These are phyloP conservation scores for Melanaphis sacchari DNA, from an alignment of 1,140 invertebrate species.

Conservation along the genomic window DNA sequence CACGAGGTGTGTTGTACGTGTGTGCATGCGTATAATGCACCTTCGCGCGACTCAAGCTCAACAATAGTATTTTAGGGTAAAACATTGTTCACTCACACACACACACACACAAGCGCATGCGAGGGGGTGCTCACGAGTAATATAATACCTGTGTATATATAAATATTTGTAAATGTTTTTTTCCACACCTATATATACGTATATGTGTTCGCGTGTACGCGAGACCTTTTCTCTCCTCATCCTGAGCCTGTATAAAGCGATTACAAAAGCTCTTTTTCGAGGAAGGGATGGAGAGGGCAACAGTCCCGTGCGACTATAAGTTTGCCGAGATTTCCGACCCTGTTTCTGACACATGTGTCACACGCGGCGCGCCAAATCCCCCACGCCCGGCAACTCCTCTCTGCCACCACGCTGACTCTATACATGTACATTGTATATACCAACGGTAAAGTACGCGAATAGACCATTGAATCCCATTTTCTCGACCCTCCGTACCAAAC, in stretches of 20 bases:
- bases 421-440: background rate
- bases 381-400: background rate
- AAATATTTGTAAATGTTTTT: background rate
- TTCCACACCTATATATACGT: background rate
- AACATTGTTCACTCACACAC: background rate
- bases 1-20: background rate
- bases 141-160: background rate
- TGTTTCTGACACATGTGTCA: constrained; percentile 56
- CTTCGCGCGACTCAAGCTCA: background rate
- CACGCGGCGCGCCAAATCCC: constrained; percentile 44
- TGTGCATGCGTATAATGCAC: background rate
- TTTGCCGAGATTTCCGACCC: constrained; percentile 51
- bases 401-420: background rate
- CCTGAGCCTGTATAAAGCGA: background rate
- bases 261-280: constrained; percentile 44
- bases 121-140: background rate
- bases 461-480: constrained; percentile 26
- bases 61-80: constrained; percentile 33
- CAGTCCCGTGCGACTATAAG: background rate
- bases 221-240: background rate
- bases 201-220: background rate
- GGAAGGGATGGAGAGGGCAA: background rate
- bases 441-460: constrained; percentile 3
- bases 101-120: too few relatives aligned
- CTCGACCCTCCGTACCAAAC: background rate